Evolutionary conservation across 1,140 invertebrate genomes (phyloP), one percentile per base, ranked within the genome.

Genomic region (Tribolium castaneum): DNA sequence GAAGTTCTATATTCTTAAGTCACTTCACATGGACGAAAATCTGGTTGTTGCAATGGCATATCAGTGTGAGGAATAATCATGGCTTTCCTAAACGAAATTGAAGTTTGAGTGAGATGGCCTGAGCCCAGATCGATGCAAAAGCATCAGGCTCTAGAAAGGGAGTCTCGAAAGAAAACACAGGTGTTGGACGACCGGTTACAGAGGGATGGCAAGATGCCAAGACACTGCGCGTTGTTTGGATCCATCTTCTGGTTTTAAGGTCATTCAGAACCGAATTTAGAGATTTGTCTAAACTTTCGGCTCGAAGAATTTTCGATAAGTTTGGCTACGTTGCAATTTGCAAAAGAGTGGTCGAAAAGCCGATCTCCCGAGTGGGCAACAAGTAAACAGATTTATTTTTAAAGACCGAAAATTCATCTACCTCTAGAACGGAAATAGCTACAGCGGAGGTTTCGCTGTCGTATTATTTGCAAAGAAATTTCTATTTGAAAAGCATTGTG

Each of bases 211-310:
- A 59, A 3, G 54, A n/a, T 59, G 54, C 54, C 54, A 59, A 59
- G 16, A 59, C 54, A 59, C 54, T 22, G 22, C 16, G 54, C 54
- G 54, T 59, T 59, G 54, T 59, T 59, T 59, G 54, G 54, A 59
- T 59, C 54, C 54, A 30, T 22, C 51, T 52, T 52, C 16, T 30
- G 54, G 22, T 59, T 59, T 59, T 59, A 59, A 59, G 54, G 54
- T 59, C 54, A 59, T 59, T 59, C 54, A 59, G 6, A 59, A 59
- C 25, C 54, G 54, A 19, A 59, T 59, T 59, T 59, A 59, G 54
- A 59, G 54, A 19, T 30, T 59, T 59, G 54, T 59, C 16, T 59
- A 59, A 59, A 59, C 54, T 52, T 45, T 45, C 7, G 39, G n/a
- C n/a, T 12, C 13, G 16, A 59, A 19, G 54, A 59, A 59, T 59